phyloP scores from a whole-genome alignment of 2,113 vertebrate species.

The Pelecanus crispus region DNA sequence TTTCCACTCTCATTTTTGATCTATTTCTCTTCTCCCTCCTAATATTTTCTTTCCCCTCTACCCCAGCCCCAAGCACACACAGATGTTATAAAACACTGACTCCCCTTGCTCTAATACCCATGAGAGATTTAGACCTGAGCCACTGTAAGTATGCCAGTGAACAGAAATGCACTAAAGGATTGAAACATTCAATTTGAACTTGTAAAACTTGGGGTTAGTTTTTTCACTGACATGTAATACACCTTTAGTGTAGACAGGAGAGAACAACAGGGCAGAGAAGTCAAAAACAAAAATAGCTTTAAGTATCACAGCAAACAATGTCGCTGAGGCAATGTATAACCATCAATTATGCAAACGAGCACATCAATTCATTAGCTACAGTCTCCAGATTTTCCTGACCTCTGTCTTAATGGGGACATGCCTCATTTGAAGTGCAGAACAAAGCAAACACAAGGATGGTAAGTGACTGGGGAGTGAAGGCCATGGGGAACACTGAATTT shows the following conservation, averaged over 20 bases:
- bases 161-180: conserved; percentile 41
- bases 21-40: neutral
- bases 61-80: neutral
- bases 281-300: conserved; percentile 26
- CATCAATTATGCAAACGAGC: conserved; percentile 52
- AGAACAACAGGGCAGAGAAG: neutral
- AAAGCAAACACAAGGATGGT: neutral
- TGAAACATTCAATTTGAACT: conserved; percentile 6
- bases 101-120: neutral
- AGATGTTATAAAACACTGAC: neutral
- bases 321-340: conserved; percentile 20
- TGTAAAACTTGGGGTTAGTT: neutral
- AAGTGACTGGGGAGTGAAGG: neutral
- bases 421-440: neutral
- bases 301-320: conserved; percentile 21
- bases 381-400: conserved; percentile 44
- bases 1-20: neutral
- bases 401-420: conserved; percentile 29
- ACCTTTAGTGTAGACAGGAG: neutral
- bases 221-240: neutral
- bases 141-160: conserved; percentile 27
- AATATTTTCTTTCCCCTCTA: neutral
- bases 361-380: conserved; percentile 48
- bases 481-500: neutral
- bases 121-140: neutral